Percentiles rank a stretch among this genome's conserved stretches.
Evolutionary conservation across 2,797 vertebrate genomes (phyloP).

Genomic region (Orientallactaga sibirica): DNA sequence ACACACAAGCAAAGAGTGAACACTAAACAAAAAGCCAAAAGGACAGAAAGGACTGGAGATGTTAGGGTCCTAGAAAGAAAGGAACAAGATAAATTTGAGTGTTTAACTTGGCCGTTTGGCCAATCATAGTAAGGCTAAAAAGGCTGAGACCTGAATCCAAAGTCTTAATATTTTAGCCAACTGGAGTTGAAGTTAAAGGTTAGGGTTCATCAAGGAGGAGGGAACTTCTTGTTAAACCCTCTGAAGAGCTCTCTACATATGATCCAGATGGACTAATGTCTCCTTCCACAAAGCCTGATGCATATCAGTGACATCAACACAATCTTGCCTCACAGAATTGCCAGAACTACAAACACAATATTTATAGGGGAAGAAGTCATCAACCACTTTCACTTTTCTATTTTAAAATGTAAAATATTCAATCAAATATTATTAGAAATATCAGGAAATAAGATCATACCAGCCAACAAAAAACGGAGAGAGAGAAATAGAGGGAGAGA

Average conservation of each 20-base stretch:
- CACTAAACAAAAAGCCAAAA: neutral
- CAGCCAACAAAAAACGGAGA: neutral
- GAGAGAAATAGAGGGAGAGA: rapidly evolving
- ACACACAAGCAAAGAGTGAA: too few relatives aligned
- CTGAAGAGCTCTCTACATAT: neutral
- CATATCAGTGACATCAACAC: neutral
- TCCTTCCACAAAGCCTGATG: neutral
- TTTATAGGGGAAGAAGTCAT: neutral
- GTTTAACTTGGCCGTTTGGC: constrained; percentile 20
- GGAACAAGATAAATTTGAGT: neutral
- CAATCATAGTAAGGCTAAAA: neutral
- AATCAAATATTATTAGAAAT: neutral
- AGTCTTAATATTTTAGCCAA: neutral
- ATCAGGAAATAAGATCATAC: neutral
- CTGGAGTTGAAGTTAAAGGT: neutral
- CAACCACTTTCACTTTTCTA: neutral
- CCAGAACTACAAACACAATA: neutral
- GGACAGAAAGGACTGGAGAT: neutral
- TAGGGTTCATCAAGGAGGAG: neutral
- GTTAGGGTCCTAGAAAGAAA: neutral
- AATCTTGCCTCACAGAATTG: neutral
- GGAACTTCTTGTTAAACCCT: neutral
- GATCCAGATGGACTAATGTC: neutral
- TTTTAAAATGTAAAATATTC: neutral
- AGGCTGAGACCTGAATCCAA: neutral